Evolutionary conservation across 2,888 invertebrate genomes (phyloP).

Genomic region (Napeogenes sylphis): DNA sequence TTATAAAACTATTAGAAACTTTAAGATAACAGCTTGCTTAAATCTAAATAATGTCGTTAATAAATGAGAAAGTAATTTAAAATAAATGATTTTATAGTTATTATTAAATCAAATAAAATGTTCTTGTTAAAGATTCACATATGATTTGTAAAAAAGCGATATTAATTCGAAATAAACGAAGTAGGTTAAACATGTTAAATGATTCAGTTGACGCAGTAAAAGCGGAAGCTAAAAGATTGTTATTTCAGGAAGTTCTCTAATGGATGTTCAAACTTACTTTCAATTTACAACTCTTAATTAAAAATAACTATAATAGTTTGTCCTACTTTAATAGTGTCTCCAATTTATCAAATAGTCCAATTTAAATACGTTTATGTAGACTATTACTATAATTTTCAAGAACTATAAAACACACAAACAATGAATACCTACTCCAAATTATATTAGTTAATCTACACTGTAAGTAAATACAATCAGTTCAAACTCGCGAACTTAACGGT

Average conservation of each 20-base stretch:
- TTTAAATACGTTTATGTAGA: too few relatives aligned
- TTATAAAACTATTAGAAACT: too few relatives aligned
- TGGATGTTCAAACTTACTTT: conserved; percentile 41
- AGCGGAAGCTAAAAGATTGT: conserved; percentile 26
- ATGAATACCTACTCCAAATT: neutral
- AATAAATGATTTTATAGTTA: too few relatives aligned
- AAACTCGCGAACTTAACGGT: conserved; percentile 11
- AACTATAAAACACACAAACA: neutral
- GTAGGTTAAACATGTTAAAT: conserved; percentile 4
- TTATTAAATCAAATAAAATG: too few relatives aligned
- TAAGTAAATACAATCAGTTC: conserved; percentile 12
- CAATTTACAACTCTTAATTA: conserved; percentile 9
- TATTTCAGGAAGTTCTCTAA: conserved; percentile 48
- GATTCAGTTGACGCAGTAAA: conserved; percentile 29
- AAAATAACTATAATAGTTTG: neutral
- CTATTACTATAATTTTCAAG: too few relatives aligned
- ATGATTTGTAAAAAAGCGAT: too few relatives aligned
- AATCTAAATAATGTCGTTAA: too few relatives aligned
- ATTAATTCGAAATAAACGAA: too few relatives aligned
- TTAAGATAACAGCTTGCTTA: too few relatives aligned
- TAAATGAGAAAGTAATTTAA: too few relatives aligned
- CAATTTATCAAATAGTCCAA: too few relatives aligned
- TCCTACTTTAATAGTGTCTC: neutral
- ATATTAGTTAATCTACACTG: conserved; percentile 7
- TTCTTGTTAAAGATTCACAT: too few relatives aligned